phyloP scores from a whole-genome alignment of 2,113 vertebrate genomes.

The Odobenus rosmarus region DNA sequence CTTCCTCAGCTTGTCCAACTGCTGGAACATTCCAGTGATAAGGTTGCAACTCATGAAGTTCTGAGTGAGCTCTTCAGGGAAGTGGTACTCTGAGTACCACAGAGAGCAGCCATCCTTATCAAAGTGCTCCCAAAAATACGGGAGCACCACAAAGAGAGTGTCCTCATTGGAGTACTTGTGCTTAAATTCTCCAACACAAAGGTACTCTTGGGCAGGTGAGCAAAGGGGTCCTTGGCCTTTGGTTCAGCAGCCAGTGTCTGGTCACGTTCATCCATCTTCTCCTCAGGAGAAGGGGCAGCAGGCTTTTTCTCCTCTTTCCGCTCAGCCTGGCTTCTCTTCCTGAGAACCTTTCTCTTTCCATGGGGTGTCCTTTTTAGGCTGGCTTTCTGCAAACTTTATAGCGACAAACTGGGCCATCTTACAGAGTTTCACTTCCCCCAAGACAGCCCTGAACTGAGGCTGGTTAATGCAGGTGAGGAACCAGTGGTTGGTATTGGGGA shows the following conservation, averaged over 20 bases:
- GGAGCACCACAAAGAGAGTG: constrained; percentile 91
- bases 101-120: constrained; percentile 94
- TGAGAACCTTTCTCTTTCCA: constrained; percentile 92
- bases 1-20: constrained; percentile 94
- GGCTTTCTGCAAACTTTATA: constrained; percentile 94
- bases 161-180: constrained; percentile 96
- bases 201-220: constrained; percentile 92
- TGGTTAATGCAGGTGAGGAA: constrained; percentile 94
- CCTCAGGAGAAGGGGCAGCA: constrained; percentile 82
- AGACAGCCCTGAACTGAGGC: constrained; percentile 91
- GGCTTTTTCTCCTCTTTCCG: constrained; percentile 92
- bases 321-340: constrained; percentile 88
- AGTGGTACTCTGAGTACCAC: constrained; percentile 93
- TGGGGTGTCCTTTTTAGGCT: constrained; percentile 92
- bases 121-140: constrained; percentile 94
- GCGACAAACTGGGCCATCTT: constrained; percentile 97
- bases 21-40: constrained; percentile 96
- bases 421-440: constrained; percentile 94
- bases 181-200: constrained; percentile 96
- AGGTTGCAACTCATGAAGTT: constrained; percentile 98
- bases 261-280: constrained; percentile 93
- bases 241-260: constrained; percentile 92
- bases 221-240: constrained; percentile 94
- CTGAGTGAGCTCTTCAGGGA: constrained; percentile 90
- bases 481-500: constrained; percentile 92